Base-by-base conservation (phyloP, 2,797 vertebrate genomes). In the Denticeps clupeoides region DNA sequence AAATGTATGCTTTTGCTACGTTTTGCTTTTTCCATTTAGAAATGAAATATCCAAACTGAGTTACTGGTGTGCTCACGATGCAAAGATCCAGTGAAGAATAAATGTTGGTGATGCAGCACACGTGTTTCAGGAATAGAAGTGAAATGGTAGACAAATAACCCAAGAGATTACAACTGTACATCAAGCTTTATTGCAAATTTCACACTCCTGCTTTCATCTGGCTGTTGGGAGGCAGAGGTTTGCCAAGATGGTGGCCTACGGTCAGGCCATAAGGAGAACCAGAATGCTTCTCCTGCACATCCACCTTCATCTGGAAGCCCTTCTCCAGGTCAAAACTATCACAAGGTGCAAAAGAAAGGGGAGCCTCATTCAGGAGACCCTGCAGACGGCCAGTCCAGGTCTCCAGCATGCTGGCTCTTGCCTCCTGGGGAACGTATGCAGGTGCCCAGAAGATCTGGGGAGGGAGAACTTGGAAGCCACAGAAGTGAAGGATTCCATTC, bases 391-490 rank as follows among this genome's bases (percentile, higher is more conserved):
- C 51, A 0, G 62, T 45, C 89, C 89, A 91, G 7, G 59, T 63
- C 22, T 45, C 43, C 62, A 89, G 59, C 78, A 89, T 84, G 18
- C 59, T 12, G 18, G 40, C 40, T 24, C 77, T 70, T 8, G 49
- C 68, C 41, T 84, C 79, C 0, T 47, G 1, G 0, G 80, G 15
- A 2, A 59, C 29, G 2, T 60, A 45, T 13, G 73, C 68, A 0
- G 82, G 80, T 41, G 81, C 79, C 59, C 85, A 93, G 66, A 80
- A 91, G 69, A 93, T 81, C 55, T 93, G 87, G 40, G 89, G 86
- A 7, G 80, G 69, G 5, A 92, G 78, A 53, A 91, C 71, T 63
- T 81, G 69, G 72, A 90, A 86, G 47, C 90, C 89, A 65, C 87
- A 90, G 45, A 86, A 90, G 65, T 88, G 77, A 58, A 92, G 63